Evolutionary conservation across 2,888 invertebrate species (phyloP).

Genomic region (Candidula unifasciata): DNA sequence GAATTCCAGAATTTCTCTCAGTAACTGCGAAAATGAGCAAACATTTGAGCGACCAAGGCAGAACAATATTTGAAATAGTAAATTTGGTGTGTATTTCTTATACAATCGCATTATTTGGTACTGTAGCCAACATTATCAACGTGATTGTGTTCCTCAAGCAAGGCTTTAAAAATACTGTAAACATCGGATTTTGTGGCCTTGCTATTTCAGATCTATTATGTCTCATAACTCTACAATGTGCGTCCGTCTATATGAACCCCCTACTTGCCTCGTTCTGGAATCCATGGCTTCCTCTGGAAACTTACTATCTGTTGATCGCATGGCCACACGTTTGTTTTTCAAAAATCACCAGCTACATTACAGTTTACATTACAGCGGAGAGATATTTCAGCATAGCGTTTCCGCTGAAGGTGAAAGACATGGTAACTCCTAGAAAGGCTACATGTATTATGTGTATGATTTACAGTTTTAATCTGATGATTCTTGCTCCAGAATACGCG

Average conservation of each 20-base stretch:
- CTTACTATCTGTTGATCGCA: background rate
- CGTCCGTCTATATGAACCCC: background rate
- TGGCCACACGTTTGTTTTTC: background rate
- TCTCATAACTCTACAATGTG: background rate
- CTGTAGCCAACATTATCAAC: too few relatives aligned
- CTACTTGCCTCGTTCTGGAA: background rate
- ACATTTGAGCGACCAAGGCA: too few relatives aligned
- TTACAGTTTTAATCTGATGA: background rate
- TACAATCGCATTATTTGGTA: too few relatives aligned
- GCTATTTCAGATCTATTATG: slow-evolving; percentile 21
- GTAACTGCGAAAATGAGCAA: too few relatives aligned
- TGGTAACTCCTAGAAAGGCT: background rate
- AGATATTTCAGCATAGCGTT: background rate
- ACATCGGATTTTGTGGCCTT: background rate
- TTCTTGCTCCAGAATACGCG: background rate
- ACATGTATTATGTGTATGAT: background rate
- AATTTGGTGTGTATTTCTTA: too few relatives aligned
- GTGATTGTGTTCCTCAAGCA: too few relatives aligned
- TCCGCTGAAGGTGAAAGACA: background rate
- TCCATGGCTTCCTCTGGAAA: background rate
- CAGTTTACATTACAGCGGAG: slow-evolving; percentile 10
- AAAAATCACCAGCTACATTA: background rate
- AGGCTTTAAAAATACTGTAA: too few relatives aligned
- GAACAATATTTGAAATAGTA: too few relatives aligned
- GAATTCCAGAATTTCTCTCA: too few relatives aligned